phyloP scores from a whole-genome alignment of 2,797 vertebrate species.

The Rousettus madagascariensis region DNA sequence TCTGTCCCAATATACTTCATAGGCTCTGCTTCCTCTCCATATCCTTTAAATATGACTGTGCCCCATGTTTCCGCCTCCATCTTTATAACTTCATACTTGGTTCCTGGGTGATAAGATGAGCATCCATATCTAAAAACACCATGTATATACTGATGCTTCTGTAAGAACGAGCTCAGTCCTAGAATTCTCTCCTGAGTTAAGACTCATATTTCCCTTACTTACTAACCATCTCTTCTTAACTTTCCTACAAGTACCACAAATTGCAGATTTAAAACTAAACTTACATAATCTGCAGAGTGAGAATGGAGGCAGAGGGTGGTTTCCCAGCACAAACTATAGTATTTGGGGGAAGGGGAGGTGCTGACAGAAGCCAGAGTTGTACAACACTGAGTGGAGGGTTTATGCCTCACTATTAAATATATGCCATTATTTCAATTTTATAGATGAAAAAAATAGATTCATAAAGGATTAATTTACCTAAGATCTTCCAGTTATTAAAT shows the following conservation, averaged over 20 bases:
- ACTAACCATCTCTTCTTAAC: neutral
- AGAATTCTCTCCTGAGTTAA: neutral
- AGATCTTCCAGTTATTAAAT: neutral
- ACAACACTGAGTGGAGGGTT: neutral
- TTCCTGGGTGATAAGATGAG: neutral
- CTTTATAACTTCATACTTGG: neutral
- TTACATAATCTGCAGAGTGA: neutral
- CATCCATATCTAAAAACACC: neutral
- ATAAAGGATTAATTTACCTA: neutral
- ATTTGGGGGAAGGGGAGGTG: neutral
- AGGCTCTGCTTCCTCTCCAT: neutral
- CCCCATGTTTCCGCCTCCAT: neutral
- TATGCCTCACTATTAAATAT: neutral
- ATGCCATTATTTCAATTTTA: neutral
- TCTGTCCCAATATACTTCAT: neutral
- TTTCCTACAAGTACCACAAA: neutral
- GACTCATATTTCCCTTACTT: neutral
- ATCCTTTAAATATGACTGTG: neutral
- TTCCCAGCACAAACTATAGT: neutral
- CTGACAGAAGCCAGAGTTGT: neutral
- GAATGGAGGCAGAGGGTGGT: neutral
- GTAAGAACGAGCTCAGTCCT: neutral
- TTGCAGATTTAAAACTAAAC: neutral
- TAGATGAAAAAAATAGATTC: slow-evolving; percentile 1
- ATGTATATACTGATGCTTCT: neutral